Percentiles rank a stretch among this genome's conserved stretches.
Evolutionary conservation across 2,113 vertebrate species (phyloP).

Genomic region (Poecile atricapillus): DNA sequence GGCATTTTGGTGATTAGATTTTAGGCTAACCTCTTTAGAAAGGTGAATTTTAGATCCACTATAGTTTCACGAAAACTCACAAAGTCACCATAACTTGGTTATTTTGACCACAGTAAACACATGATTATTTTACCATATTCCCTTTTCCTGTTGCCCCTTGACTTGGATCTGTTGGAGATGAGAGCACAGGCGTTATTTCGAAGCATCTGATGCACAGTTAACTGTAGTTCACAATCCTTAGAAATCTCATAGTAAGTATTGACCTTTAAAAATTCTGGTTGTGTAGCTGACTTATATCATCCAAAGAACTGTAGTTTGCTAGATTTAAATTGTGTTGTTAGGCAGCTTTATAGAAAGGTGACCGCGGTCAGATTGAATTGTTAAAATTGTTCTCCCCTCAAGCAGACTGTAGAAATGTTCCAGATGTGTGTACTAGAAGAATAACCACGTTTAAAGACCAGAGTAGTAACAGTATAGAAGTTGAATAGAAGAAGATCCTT

Average conservation of each 20-base stretch:
- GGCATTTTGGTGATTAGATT: neutral
- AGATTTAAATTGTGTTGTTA: neutral
- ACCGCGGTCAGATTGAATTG: neutral
- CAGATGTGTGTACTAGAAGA: neutral
- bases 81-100: neutral
- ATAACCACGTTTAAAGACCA: neutral
- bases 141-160: neutral
- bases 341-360: neutral
- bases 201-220: neutral
- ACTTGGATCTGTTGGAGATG: neutral
- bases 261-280: neutral
- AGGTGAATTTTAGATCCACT: neutral
- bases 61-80: neutral
- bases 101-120: neutral
- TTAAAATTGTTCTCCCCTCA: neutral
- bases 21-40: neutral
- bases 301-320: neutral
- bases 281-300: neutral
- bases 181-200: rapidly evolving
- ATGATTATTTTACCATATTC: neutral
- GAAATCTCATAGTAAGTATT: neutral
- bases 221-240: neutral
- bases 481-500: neutral
- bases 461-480: neutral
- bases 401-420: neutral